Base-by-base conservation (phyloP, 53 echinoderm and acorn worm species). In the Apostichopus leukothele region DNA sequence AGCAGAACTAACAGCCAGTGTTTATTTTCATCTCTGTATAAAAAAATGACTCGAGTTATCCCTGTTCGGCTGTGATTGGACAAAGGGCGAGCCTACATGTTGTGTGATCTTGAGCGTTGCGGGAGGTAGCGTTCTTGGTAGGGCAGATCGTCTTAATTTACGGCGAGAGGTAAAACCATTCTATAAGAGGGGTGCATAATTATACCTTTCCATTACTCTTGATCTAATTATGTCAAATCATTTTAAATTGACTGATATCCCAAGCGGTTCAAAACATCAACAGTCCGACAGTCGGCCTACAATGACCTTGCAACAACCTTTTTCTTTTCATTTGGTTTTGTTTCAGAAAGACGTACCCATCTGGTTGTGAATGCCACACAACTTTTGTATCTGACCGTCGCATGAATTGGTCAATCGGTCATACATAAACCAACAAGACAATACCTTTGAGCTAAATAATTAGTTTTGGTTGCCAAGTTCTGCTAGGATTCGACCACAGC, bases 191-290 rank as follows among this genome's bases (percentile, higher is more conserved):
- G 71, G 6, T 18, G 20, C 71, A n/a, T 71, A 71, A 71, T 71
- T 71, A 71, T 71, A 71, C 71, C 71, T 19, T 57, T 71, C 16
- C 71, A 71, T 71, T 71, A 71, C 20, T 63, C 16, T 63, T 71
- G 71, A 71, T 71, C 71, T 71, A 71, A 71, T 71, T 71, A 71
- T 71, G 71, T 71, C 71, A 71, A 71, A 71, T 16, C 71, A 71
- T 71, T 18, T 71, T 71, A 71, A 71, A n/a, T n/a, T 71, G n/a
- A 71, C 71, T n/a, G 71, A 71, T 71, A n/a, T 71, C 71, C 18
- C 71, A 18, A 71, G 71, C 71, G 20, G 18, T 18, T 18, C 18
- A 71, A 11, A 63, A 71, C 20, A n/a, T 18, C 18, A 71, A n/a
- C 16, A 71, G 21, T 71, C 18, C 16, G 71, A 14, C 71, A 71